phyloP scores from a whole-genome alignment of 2,888 invertebrate species.

The Loripinus fragilis region DNA sequence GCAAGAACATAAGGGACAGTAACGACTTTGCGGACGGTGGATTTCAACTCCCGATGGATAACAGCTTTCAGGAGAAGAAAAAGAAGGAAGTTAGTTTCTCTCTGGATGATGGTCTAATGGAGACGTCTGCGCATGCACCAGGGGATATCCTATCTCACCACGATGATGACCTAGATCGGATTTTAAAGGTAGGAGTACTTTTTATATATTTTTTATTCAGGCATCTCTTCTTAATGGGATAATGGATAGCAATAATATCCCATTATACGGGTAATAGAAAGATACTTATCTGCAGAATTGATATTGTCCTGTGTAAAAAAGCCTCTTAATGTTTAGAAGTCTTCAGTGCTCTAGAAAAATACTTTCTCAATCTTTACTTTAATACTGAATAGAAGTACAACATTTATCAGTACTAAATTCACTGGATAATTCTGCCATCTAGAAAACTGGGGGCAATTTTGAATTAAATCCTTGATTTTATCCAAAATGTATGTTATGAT shows the following conservation, averaged over 20 bases:
- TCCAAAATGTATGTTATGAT: no score
- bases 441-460: no score
- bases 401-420: no score
- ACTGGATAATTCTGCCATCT: no score
- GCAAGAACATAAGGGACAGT: conserved; percentile 49
- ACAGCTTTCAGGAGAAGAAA: conserved; percentile 42
- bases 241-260: conserved; percentile 5
- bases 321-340: no score
- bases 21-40: conserved; percentile 62
- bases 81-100: conserved; percentile 69
- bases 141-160: background rate
- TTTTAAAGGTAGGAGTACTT: conserved; percentile 10
- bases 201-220: background rate
- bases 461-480: no score
- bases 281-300: background rate
- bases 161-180: background rate
- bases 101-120: conserved; percentile 44
- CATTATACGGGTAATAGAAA: conserved; percentile 9
- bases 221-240: background rate
- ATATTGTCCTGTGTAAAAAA: no score
- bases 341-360: no score
- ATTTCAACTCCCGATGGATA: conserved; percentile 57
- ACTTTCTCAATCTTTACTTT: no score
- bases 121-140: background rate
- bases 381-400: no score